Conservation (phyloP, 2,113 vertebrate genomes). For the Stercorarius parasiticus region DNA sequence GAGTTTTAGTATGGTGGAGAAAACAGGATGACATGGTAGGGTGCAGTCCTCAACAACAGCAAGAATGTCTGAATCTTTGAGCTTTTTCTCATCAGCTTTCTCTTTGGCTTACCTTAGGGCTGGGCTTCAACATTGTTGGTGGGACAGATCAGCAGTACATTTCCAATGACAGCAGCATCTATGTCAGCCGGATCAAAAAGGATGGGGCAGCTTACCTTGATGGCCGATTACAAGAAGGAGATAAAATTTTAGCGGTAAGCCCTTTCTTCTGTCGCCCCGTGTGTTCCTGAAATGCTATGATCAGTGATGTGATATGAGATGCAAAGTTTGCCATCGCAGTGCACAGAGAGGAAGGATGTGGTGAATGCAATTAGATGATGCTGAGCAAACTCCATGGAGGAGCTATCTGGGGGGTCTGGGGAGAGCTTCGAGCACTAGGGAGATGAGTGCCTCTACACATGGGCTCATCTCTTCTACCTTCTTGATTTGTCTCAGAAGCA, state of each 20-base stretch:
- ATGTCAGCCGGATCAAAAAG: conserved; percentile 93
- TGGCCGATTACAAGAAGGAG: conserved; percentile 90
- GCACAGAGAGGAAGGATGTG: neutral
- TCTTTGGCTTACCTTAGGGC: conserved; percentile 78
- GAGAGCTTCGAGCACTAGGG: neutral
- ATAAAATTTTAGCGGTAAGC: conserved; percentile 92
- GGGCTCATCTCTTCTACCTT: neutral
- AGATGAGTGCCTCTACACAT: neutral
- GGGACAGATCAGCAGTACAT: conserved; percentile 90
- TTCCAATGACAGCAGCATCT: conserved; percentile 88
- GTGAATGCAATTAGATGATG: neutral
- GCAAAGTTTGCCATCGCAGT: neutral
- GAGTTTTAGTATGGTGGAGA: neutral
- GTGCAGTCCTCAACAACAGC: neutral
- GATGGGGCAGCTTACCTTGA: conserved; percentile 90
- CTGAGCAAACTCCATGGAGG: neutral
- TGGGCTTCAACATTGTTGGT: conserved; percentile 98
- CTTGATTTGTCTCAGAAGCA: neutral
- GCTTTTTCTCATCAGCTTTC: conserved; percentile 45
- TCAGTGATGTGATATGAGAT: neutral
- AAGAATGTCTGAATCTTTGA: neutral
- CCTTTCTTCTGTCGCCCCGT: neutral
- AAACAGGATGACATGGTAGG: neutral
- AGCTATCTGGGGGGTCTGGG: neutral
- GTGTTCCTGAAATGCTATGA: neutral